Base-by-base conservation (phyloP, 2,888 invertebrate genomes). In the Latrodectus elegans region DNA sequence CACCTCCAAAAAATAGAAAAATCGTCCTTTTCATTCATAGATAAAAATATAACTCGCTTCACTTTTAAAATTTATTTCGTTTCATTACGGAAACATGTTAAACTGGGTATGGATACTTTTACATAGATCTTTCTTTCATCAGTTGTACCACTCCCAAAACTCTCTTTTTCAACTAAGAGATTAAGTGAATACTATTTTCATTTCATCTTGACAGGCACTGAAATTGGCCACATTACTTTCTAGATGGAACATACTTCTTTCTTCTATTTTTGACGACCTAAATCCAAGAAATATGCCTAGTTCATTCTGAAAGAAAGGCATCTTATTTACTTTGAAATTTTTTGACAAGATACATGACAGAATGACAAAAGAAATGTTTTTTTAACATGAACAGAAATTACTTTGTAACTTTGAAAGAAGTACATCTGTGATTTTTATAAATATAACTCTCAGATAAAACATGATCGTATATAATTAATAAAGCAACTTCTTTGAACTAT, bases 281-380 rank as follows among this genome's bases (percentile, higher is more conserved):
- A 75, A 64, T 75, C 15, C 49, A 12, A 17, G 74, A 53, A 74
- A 74, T 74, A 60, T 26, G 26, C 64, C 49, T 65, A 64, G 64
- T 75, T 75, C 38, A 60, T 75, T 17, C 49, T 55, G 12, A 3
- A 55, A 55, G 55, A 55, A 55, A 55, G 15, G 3, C 55, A 14
- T 15, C 15, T 14, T 15, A 55, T 55, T 14, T 55, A 15, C 55
- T 22, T 22, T 22, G 55, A 55, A 15, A 14, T 15, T 14, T 55
- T 15, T 55, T 55, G 55, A 14, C 55, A 55, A 55, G 15, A 55
- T 55, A 15, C 4, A 55, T 15, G 15, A 55, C 11, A 6, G 55
- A 55, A 15, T 55, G 12, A 14, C 55, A 14, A 22, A 22, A 22
- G 22, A 22, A 22, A 22, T 22, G 22, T 22, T 22, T 22, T 22